Conservation (phyloP, 1,140 invertebrate genomes). For the Tyrophagus putrescentiae region DNA sequence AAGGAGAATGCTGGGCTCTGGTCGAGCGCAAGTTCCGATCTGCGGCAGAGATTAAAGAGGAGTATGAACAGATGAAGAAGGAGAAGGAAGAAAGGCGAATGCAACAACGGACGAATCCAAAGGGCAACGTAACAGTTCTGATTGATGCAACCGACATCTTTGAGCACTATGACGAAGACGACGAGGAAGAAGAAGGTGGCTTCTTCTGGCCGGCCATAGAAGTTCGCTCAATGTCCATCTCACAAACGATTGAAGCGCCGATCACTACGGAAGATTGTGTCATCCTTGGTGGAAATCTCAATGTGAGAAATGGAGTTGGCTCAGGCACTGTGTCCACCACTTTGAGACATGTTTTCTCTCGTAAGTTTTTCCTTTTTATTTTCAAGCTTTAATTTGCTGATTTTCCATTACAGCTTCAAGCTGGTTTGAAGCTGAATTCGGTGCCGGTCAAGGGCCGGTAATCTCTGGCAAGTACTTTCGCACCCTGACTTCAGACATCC, state of each 20-base stretch:
- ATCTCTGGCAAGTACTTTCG: slow-evolving; percentile 56
- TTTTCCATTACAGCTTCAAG: slow-evolving; percentile 42
- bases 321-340: slow-evolving; percentile 54
- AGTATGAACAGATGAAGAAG: slow-evolving; percentile 65
- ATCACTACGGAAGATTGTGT: slow-evolving; percentile 66
- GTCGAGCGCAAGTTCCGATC: slow-evolving; percentile 67
- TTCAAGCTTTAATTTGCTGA: background rate
- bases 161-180: slow-evolving; percentile 33
- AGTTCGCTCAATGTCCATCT: slow-evolving; percentile 74
- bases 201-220: slow-evolving; percentile 57
- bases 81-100: slow-evolving; percentile 57
- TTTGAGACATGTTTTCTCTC: slow-evolving; percentile 53
- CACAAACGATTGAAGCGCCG: slow-evolving; percentile 81
- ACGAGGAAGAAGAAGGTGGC: slow-evolving; percentile 13
- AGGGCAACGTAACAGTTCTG: slow-evolving; percentile 58
- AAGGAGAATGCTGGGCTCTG: slow-evolving; percentile 74
- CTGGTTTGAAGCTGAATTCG: slow-evolving; percentile 52
- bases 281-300: slow-evolving; percentile 46
- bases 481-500: slow-evolving; percentile 44
- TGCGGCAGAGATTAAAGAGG: slow-evolving; percentile 79
- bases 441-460: slow-evolving; percentile 59
- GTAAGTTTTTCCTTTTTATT: background rate
- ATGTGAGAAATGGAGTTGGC: slow-evolving; percentile 69
- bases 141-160: slow-evolving; percentile 88
- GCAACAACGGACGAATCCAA: slow-evolving; percentile 74